Percentiles rank a stretch among this genome's conserved stretches.
Evolutionary conservation across 2,113 vertebrate species (phyloP).

Genomic region (Vulpes lagopus): DNA sequence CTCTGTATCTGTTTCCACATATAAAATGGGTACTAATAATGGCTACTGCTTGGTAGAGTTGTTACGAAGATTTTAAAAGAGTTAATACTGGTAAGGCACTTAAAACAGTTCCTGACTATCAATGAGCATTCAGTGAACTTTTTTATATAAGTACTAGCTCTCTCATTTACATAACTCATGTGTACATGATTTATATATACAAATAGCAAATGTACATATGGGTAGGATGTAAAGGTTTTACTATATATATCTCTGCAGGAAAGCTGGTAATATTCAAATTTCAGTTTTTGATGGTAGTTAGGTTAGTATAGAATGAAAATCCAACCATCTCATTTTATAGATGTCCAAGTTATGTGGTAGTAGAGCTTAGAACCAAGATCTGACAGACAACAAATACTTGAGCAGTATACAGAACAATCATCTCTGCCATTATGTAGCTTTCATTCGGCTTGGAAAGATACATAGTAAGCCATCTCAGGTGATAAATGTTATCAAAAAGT

Average conservation of each 20-base stretch:
- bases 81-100: constrained; percentile 33
- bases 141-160: neutral
- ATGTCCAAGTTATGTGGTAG: neutral
- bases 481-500: neutral
- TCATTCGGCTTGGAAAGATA: neutral
- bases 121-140: neutral
- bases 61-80: neutral
- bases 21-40: neutral
- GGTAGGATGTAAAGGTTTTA: neutral
- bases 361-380: neutral
- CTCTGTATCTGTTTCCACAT: neutral
- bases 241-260: neutral
- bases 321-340: constrained; percentile 6
- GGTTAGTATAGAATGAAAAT: constrained; percentile 4
- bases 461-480: neutral
- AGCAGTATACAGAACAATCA: neutral
- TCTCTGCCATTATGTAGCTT: neutral
- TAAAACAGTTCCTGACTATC: neutral
- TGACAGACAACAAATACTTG: neutral
- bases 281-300: constrained; percentile 40
- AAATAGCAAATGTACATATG: neutral
- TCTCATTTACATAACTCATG: neutral
- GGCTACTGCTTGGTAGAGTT: neutral
- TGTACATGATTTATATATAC: neutral
- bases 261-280: constrained; percentile 58